These are phyloP conservation scores for Suncus etruscus DNA, from an alignment of 2,113 vertebrate species.

Conservation along the genomic window DNA sequence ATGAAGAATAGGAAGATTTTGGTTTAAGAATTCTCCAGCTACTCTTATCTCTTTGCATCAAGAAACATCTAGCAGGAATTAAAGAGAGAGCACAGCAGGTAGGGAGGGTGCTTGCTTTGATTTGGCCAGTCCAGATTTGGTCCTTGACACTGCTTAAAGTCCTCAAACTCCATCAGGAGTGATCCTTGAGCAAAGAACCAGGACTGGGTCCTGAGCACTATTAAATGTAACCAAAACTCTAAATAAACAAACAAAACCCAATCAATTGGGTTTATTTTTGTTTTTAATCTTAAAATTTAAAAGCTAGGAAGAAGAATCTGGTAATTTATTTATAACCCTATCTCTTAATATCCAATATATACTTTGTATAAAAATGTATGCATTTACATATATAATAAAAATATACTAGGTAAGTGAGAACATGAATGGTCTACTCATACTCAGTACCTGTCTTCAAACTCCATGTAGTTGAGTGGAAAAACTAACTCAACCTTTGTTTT, in stretches of 20 bases:
- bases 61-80: background rate
- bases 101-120: too few species aligned
- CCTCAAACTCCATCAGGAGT: too few species aligned
- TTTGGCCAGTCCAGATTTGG: too few species aligned
- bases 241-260: too few species aligned
- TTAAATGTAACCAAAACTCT: too few species aligned
- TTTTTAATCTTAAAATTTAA: slow-evolving; percentile 17
- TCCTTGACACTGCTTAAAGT: too few species aligned
- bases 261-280: background rate
- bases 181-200: too few species aligned
- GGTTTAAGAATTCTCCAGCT: background rate
- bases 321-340: background rate
- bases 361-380: background rate
- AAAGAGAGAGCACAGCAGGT: too few species aligned
- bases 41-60: background rate
- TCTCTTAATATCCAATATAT: background rate
- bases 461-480: background rate
- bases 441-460: background rate
- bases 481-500: background rate
- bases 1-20: background rate
- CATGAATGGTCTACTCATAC: background rate
- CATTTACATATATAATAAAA: background rate
- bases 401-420: background rate
- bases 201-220: too few species aligned
- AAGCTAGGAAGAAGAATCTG: background rate